Evolutionary conservation across 2,888 invertebrate genomes (phyloP).

Genomic region (Rhaphigaster nebulosa): DNA sequence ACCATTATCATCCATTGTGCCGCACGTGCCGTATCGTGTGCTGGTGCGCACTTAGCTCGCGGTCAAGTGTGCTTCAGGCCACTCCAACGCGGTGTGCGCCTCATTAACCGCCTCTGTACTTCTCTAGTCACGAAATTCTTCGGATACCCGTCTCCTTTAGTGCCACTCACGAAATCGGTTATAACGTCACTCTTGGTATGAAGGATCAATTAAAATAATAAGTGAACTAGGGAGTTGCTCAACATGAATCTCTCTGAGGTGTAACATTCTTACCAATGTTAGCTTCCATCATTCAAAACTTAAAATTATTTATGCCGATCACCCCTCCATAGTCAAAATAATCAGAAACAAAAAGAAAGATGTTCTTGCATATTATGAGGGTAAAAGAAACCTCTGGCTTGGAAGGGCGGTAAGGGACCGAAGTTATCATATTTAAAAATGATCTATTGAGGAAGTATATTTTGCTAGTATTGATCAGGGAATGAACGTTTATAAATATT

Average conservation of each 20-base stretch:
- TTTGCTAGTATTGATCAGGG: no score
- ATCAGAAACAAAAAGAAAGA: no score
- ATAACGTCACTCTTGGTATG: background rate
- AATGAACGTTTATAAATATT: no score
- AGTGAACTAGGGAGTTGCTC: background rate
- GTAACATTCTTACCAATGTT: background rate
- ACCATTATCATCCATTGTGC: background rate
- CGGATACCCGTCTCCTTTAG: background rate
- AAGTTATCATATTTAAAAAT: no score
- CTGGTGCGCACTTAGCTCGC: constrained; percentile 25
- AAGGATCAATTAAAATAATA: background rate
- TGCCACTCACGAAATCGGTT: background rate
- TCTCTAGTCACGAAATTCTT: background rate
- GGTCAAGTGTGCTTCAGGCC: constrained; percentile 38
- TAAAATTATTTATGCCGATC: no score
- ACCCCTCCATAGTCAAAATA: no score
- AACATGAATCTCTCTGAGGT: background rate
- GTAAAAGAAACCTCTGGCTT: no score
- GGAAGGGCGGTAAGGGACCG: no score
- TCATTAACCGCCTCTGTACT: background rate
- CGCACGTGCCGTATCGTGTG: constrained; percentile 44
- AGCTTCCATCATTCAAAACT: no score
- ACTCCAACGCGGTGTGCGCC: constrained; percentile 11
- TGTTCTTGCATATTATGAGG: no score
- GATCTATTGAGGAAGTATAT: no score